Conservation (phyloP, 2,888 invertebrate genomes). For the Malthinus flaveolus region DNA sequence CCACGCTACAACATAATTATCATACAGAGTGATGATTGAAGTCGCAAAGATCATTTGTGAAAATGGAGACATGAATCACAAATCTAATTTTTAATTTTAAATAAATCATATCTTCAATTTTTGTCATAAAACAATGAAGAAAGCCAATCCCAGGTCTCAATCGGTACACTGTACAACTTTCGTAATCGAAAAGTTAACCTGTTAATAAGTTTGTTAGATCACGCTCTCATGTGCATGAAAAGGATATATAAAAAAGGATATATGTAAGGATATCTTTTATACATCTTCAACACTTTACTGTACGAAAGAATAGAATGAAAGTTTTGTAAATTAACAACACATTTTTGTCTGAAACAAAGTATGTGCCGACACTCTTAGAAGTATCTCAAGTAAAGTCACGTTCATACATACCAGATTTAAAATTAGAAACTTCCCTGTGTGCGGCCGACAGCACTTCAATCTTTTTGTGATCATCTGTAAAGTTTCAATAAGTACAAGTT, state of each 20-base stretch:
- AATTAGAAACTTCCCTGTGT: conserved; percentile 38
- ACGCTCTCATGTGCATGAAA: not conserved
- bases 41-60: not conserved
- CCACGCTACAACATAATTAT: conserved; percentile 43
- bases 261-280: conserved; percentile 42
- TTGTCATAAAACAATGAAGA: no score
- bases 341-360: conserved; percentile 43
- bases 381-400: not conserved
- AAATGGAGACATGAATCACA: not conserved
- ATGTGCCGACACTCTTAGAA: not conserved
- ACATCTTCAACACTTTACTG: conserved; percentile 10
- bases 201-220: no score
- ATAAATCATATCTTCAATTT: no score
- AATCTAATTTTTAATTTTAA: no score
- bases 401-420: conserved; percentile 49
- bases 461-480: conserved; percentile 55
- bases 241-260: conserved; percentile 40
- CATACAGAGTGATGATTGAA: not conserved
- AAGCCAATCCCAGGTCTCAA: no score
- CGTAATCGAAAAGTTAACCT: no score
- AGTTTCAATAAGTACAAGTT: conserved; percentile 17
- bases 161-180: no score
- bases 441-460: conserved; percentile 46
- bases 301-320: conserved; percentile 19
- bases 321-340: conserved; percentile 5